Percentiles rank a stretch among this genome's conserved stretches.
phyloP scores from a whole-genome alignment of 1,140 invertebrate genomes.

The Coptotermes formosanus region DNA sequence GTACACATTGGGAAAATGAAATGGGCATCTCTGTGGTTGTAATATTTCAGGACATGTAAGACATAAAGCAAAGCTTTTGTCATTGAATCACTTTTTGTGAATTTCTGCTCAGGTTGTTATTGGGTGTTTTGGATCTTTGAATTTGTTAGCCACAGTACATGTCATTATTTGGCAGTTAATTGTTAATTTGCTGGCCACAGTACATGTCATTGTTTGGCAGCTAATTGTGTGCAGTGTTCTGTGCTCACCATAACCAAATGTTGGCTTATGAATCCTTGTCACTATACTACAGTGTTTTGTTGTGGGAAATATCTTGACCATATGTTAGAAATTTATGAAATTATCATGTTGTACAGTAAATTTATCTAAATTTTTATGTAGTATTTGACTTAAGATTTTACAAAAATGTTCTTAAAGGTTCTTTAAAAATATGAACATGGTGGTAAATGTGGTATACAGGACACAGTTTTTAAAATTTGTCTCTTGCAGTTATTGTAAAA shows the following conservation, averaged over 20 bases:
- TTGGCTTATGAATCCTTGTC: not conserved
- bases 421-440: not conserved
- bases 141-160: conserved; percentile 13
- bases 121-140: conserved; percentile 21
- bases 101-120: conserved; percentile 23
- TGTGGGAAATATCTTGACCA: conserved; percentile 15
- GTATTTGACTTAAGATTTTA: not conserved
- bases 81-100: conserved; percentile 24
- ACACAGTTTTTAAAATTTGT: not conserved
- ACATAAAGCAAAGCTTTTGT: conserved; percentile 27
- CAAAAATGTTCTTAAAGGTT: not conserved
- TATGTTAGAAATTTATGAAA: not conserved
- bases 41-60: conserved; percentile 18
- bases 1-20: not conserved
- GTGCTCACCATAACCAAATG: conserved; percentile 19
- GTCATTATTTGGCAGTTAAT: conserved; percentile 23
- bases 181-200: conserved; percentile 12
- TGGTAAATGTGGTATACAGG: not conserved
- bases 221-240: conserved; percentile 20
- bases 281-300: not conserved
- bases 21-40: not conserved
- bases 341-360: not conserved
- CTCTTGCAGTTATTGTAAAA: not conserved
- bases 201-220: conserved; percentile 25
- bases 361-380: not conserved